Conservation (phyloP, 2,888 invertebrate species). For the Cerastoderma edule region DNA sequence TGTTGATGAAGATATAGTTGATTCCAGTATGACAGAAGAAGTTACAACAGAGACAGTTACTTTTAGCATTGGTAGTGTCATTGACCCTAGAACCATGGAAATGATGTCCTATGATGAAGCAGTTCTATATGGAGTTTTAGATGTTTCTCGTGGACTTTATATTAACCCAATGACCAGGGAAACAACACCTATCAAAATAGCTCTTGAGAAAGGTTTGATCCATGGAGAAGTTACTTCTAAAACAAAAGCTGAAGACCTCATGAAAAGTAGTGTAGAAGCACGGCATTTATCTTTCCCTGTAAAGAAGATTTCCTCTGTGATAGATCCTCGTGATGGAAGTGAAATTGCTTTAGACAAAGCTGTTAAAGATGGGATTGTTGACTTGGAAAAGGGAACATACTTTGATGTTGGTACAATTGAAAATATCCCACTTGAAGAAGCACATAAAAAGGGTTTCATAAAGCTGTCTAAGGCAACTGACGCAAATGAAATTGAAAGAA, state of each 20-base stretch:
- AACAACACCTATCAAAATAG: constrained; percentile 91
- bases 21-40: constrained; percentile 85
- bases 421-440: constrained; percentile 91
- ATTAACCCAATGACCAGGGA: constrained; percentile 91
- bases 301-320: constrained; percentile 84
- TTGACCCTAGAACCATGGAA: constrained; percentile 87
- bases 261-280: constrained; percentile 74
- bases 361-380: constrained; percentile 80
- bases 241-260: constrained; percentile 70
- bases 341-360: constrained; percentile 76
- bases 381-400: constrained; percentile 88
- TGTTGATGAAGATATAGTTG: constrained; percentile 85
- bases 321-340: constrained; percentile 90
- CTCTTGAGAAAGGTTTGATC: constrained; percentile 91
- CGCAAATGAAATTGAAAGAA: constrained; percentile 71
- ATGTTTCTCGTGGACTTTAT: constrained; percentile 87
- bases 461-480: constrained; percentile 76
- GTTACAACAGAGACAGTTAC: constrained; percentile 79
- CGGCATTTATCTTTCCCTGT: constrained; percentile 69
- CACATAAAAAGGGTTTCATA: constrained; percentile 89
- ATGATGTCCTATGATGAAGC: constrained; percentile 95
- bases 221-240: constrained; percentile 81
- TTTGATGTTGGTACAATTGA: constrained; percentile 93
- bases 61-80: constrained; percentile 85
- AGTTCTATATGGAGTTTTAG: constrained; percentile 94